phyloP scores from a whole-genome alignment of 1,140 invertebrate species.

The Cydia fagiglandana region DNA sequence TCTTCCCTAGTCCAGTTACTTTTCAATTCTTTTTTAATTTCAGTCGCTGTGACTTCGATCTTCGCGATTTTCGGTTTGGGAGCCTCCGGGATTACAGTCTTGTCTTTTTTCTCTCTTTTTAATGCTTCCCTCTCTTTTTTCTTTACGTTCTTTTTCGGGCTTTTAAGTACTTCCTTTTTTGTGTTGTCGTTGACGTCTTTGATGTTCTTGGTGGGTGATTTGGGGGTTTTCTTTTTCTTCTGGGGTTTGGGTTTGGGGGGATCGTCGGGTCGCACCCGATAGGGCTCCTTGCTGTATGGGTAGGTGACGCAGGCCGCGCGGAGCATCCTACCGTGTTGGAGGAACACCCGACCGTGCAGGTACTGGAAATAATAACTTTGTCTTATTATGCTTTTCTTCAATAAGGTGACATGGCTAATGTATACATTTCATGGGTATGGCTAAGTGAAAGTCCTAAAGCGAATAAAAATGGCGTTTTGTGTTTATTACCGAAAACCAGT shows the following conservation, averaged over 20 bases:
- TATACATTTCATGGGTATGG: no score
- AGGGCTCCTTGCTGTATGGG: conserved; percentile 70
- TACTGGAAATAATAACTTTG: conserved; percentile 78
- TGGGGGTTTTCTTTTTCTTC: conserved; percentile 63
- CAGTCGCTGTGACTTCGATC: conserved; percentile 27
- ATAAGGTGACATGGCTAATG: no score
- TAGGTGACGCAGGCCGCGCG: conserved; percentile 83
- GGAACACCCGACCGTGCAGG: conserved; percentile 86
- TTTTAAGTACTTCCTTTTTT: conserved; percentile 59
- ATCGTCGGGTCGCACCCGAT: conserved; percentile 68
- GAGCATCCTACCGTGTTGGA: conserved; percentile 84
- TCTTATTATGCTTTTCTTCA: neutral
- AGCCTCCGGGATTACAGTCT: conserved; percentile 33
- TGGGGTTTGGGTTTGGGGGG: conserved; percentile 53
- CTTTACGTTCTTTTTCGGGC: conserved; percentile 44
- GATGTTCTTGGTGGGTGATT: conserved; percentile 64
- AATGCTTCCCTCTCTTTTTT: conserved; percentile 53
- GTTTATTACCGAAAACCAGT: no score
- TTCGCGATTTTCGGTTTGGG: conserved; percentile 47
- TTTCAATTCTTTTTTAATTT: conserved; percentile 33
- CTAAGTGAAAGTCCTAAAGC: no score
- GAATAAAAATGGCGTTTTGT: no score
- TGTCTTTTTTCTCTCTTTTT: conserved; percentile 52
- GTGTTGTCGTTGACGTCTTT: conserved; percentile 74
- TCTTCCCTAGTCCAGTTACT: conserved; percentile 82